Evolutionary conservation across 2,797 vertebrate genomes (phyloP), one percentile per base, ranked within the genome.

Genomic region (Liasis olivaceus): DNA sequence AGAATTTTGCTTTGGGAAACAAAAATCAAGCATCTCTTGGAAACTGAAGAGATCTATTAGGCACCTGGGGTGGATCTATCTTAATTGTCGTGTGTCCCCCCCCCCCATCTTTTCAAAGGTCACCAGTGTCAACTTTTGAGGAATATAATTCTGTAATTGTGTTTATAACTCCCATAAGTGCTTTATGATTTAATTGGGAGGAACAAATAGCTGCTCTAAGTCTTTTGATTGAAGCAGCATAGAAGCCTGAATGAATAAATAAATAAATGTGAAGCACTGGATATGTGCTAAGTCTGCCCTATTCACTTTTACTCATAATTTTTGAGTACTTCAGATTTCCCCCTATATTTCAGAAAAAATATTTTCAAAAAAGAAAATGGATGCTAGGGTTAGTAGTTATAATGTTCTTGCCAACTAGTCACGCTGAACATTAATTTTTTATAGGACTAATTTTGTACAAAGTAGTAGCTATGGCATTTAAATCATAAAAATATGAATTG

Each of bases 301-400:
- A 24, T 56, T 62, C 24, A 64, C 5, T 31, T 12, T 60, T 47
- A 28, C 28, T 2, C 17, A 3, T 42, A 51, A 17, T 22, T 26
- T 2, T 28, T 69, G 20, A 11, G n/a, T 86, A 54, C 4, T 51
- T 85, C 84, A 91, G 11, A 86, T 47, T 14, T n/a, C 60, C 14
- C 42, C 24, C 2, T 42, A 62, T 36, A 28, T 5, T 47, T 12
- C 13, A 11, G 51, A n/a, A 59, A 51, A 17, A 69, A 28, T n/a
- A 5, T 91, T 77, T 60, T 63, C 59, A 85, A 51, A 89, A 89
- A 87, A 87, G 12, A 89, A 89, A 63, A 64, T 91, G 62, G 5
- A 47, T 60, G 56, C 20, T 28, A 77, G 77, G n/a, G 2, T 86
- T 22, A 54, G 22, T 7, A 51, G 31, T 47, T 28, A 15, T 24